These are phyloP conservation scores for human DNA, from an alignment of 2,113 vertebrate genomes.

Conservation along the genomic window GRCh38 chr2:174918001-174918500, in stretches of 20 bases:
- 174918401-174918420: not conserved
- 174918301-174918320: conserved; percentile 7
- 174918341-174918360: not conserved
- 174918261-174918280: not conserved
- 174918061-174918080: not conserved
- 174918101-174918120: not conserved
- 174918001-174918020: not conserved
- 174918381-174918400: conserved; percentile 14
- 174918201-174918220: not conserved
- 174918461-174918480: conserved; percentile 27
- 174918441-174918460: not conserved
- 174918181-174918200: not conserved
- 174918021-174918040: not conserved
- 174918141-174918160: not conserved
- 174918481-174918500: conserved; percentile 41
- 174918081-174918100: not conserved
- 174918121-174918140: not conserved
- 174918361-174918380: conserved; percentile 21
- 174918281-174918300: conserved; percentile 24
- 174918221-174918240: not conserved
- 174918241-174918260: not conserved
- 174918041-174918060: not conserved
- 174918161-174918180: not conserved
- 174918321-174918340: not conserved
- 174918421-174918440: not conserved